Percentiles rank a stretch among this genome's conserved stretches.
Evolutionary conservation across 37 sponge, comb jelly and placozoan genomes (phyloP).

Genomic region (Dysidea cf. avara): DNA sequence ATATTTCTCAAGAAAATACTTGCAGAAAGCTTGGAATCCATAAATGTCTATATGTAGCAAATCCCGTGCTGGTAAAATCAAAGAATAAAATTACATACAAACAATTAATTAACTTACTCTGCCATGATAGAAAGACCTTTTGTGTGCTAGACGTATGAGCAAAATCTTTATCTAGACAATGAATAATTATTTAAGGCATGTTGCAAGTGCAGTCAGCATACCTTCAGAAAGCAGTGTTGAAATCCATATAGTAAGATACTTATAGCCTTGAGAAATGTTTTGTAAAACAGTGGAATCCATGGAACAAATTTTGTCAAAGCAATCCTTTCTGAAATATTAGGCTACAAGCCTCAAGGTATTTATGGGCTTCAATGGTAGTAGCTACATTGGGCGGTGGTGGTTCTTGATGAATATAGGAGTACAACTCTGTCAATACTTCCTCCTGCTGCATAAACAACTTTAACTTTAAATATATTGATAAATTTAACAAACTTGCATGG

Average conservation of each 20-base stretch:
- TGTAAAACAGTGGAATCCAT: neutral
- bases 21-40: too few relatives aligned
- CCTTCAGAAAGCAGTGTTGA: neutral
- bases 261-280: conserved; percentile 23
- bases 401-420: neutral
- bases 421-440: conserved; percentile 37
- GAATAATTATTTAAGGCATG: neutral
- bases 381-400: conserved; percentile 8
- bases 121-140: conserved; percentile 28
- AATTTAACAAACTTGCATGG: too few relatives aligned
- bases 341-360: conserved; percentile 34
- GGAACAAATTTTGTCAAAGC: neutral
- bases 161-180: neutral
- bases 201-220: neutral
- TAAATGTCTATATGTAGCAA: too few relatives aligned
- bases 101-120: too few relatives aligned
- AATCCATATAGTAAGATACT: conserved; percentile 25
- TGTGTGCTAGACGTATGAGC: neutral
- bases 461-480: too few relatives aligned
- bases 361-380: neutral
- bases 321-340: too few relatives aligned
- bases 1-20: too few relatives aligned
- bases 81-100: too few relatives aligned
- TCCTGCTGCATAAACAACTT: conserved; percentile 34
- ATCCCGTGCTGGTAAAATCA: too few relatives aligned